Evolutionary conservation across 1,140 invertebrate species (phyloP), one percentile per base, ranked within the genome.

Genomic region (Ganaspis sp.): DNA sequence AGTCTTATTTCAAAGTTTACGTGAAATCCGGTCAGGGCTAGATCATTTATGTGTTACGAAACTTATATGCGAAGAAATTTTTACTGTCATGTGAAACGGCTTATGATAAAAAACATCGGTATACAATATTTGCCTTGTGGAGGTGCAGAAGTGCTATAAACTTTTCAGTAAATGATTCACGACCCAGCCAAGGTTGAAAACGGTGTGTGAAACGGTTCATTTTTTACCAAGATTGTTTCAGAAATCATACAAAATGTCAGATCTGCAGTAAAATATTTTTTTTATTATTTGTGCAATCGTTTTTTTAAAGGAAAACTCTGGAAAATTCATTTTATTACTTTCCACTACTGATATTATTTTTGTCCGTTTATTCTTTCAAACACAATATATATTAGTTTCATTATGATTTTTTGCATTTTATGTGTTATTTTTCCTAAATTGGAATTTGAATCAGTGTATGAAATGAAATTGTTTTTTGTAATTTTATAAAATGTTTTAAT

Each of bases 101-200:
- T 49, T 17, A 49, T 49, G 45, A 34, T 34, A 49, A 17, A 49
- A 49, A 12, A 0, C 45, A 49, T 49, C 17, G 15, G 45, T 49
- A 49, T 5, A 49, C 45, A 49, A 19, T 49, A 3, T 49, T 17
- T 49, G 11, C 45, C 45, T 49, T 49, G 45, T 49, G 29, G n/a
- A 49, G 17, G 45, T 49, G 45, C 45, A n/a, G 45, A 49, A 49
- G 45, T 49, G 17, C n/a, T 49, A 49, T 49, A 19, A 49, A 49
- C 45, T 49, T 49, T 49, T 49, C 17, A 49, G 45, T 17, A 49
- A 49, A 49, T 49, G 45, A 49, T 49, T 49, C 45, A 49, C 45
- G 45, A 8, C 45, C 45, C 45, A 49, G 17, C 4, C 45, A 49
- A 49, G 45, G 45, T 49, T 17, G n/a, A 49, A 49, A 49, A 49